Evolutionary conservation across 1,140 invertebrate genomes (phyloP), one percentile per base, ranked within the genome.

Genomic region (Drosophila burlai): DNA sequence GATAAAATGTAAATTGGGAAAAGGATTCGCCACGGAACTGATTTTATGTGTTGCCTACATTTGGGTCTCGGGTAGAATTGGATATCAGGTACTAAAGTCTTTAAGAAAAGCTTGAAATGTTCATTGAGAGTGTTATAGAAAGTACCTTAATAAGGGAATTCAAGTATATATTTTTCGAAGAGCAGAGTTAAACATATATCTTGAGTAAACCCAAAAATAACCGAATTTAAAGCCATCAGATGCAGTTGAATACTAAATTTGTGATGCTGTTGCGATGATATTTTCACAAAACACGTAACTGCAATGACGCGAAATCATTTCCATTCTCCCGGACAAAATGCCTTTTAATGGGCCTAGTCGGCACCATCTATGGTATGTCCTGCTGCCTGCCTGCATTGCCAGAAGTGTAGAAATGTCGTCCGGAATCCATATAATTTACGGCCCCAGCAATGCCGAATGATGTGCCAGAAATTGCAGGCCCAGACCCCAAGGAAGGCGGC

Each of bases 241-340:
- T 54, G 55, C 31, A 64, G 40, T 24, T 15, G 13, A 29, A 46
- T 63, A 26, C 21, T 31, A 50, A 49, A 16, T 47, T 38, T 46
- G 2, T 46, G 10, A 1, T 18, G 18, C n/a, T 45, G 29, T n/a
- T 64, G 46, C 10, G 26, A 31, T 38, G 46, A 43, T 45, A 80
- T 64, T 76, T 79, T 43, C 46, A 46, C 52, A 49, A 84, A 78
- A 78, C 84, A 89, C 84, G 84, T 87, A 89, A 55, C 73, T 89
- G 84, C 84, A 89, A 79, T 84, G 84, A 84, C 84, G 79, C 64
- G 63, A 78, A 89, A 84, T 81, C 73, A 87, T 89, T 84, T 83
- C 65, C 76, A 80, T 69, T 85, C 67, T 26, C 65, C 77, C 43
- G 34, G 24, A 45, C 50, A 68, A 81, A 83, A 87, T 71, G 77